A percentile compares a stretch with the other conserved stretches of the same genome.
phyloP scores from a whole-genome alignment of 2,888 invertebrate genomes.

The Ichneumoninae sp. region DNA sequence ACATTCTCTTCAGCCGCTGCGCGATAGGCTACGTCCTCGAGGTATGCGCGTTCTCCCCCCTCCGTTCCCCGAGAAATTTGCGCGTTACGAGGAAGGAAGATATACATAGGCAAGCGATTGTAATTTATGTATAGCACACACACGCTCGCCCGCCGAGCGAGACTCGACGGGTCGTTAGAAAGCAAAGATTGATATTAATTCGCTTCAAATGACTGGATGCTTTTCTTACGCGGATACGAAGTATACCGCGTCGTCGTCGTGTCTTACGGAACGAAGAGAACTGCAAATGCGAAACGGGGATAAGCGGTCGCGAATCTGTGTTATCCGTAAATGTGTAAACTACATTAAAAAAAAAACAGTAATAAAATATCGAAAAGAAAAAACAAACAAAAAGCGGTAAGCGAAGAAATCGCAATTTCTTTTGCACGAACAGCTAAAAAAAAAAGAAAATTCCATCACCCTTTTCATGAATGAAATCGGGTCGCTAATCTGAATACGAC shows the following conservation, averaged over 20 bases:
- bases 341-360: not conserved
- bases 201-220: conserved; percentile 67
- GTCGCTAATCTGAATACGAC: not conserved
- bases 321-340: conserved; percentile 12
- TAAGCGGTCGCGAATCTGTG: conserved; percentile 60
- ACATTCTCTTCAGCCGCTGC: conserved; percentile 9
- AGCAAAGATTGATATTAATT: conserved; percentile 71
- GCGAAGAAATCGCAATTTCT: not conserved
- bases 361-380: not conserved
- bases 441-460: not conserved
- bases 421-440: not conserved
- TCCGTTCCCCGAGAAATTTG: conserved; percentile 59
- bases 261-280: conserved; percentile 22
- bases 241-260: not conserved
- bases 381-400: not conserved
- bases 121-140: conserved; percentile 60
- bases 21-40: not conserved
- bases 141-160: conserved; percentile 15
- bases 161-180: conserved; percentile 64
- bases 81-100: conserved; percentile 47
- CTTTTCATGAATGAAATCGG: conserved; percentile 21
- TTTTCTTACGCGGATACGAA: conserved; percentile 58
- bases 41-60: conserved; percentile 45
- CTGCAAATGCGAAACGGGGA: conserved; percentile 52
- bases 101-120: conserved; percentile 29